Base-by-base conservation (phyloP, 1,140 invertebrate species). In the Drosophila sp. region DNA sequence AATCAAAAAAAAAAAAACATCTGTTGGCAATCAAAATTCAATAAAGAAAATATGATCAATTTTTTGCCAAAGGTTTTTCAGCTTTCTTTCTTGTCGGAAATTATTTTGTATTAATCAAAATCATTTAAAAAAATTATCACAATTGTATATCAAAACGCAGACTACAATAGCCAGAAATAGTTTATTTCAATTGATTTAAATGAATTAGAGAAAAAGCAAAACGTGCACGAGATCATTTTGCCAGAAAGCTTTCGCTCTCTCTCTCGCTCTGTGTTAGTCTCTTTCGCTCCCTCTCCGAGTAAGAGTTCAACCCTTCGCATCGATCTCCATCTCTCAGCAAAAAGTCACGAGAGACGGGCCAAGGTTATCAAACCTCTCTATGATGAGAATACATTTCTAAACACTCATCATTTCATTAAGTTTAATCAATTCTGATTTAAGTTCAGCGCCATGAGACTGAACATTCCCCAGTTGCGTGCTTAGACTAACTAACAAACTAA, bases 111-210 rank as follows among this genome's bases (percentile, higher is more conserved):
- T 83, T 87, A 80, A 86, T 86, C 66, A 83, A 83, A 77, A 70
- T 79, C 67, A 83, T 70, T 86, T 86, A 64, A 73, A 73, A 38
- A 6, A 67, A 29, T 67, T 70, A 17, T 17, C 71, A 76, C 83
- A 70, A 86, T 72, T 75, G 63, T 74, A 68, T 60, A 57, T 35
- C 72, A 72, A 72, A 44, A 23, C n/a, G 41, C n/a, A 17, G 25
- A 38, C 60, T 72, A 76, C 72, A 80, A 76, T 58, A 27, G 78
- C 66, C 75, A 73, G 62, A 83, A 86, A 86, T 89, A 86, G 83
- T 71, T 60, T 66, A 72, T 68, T 83, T 83, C 74, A 86, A 86
- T 87, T 86, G 76, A 89, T 79, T 83, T 86, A 87, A 86, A 83
- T 76, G 69, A 86, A 87, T 86, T 87, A 78, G 74, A 76, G 73